Percentiles rank a stretch among this genome's conserved stretches.
phyloP scores from a whole-genome alignment of 1,140 invertebrate species.

The Cheumatopsyche charites region DNA sequence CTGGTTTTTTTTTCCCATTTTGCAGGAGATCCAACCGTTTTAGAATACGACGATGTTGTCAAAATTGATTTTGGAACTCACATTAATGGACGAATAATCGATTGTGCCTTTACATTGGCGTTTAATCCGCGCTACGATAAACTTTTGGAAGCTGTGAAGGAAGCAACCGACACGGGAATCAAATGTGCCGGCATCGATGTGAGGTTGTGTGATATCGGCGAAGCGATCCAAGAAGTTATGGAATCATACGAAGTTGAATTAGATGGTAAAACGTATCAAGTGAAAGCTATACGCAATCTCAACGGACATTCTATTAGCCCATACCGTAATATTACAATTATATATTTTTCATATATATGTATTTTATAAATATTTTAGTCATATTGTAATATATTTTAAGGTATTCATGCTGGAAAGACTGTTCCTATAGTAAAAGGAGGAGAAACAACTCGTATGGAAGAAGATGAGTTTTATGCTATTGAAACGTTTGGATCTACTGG shows the following conservation, averaged over 20 bases:
- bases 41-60: constrained; percentile 96
- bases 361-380: constrained; percentile 13
- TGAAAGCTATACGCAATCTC: constrained; percentile 97
- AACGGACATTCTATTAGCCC: constrained; percentile 98
- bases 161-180: constrained; percentile 98
- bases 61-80: constrained; percentile 99
- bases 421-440: constrained; percentile 99
- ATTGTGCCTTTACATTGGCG: constrained; percentile 97
- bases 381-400: constrained; percentile 53
- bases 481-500: constrained; percentile 99
- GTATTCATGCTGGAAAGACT: constrained; percentile 98
- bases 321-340: constrained; percentile 85
- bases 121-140: constrained; percentile 98
- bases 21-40: constrained; percentile 86
- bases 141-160: constrained; percentile 92
- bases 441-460: constrained; percentile 97
- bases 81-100: constrained; percentile 98
- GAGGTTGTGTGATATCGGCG: constrained; percentile 95
- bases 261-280: constrained; percentile 95
- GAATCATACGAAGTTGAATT: constrained; percentile 99
- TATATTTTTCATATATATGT: constrained; percentile 24
- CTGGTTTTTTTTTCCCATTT: background rate
- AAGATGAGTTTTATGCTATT: constrained; percentile 99
- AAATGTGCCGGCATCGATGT: constrained; percentile 96
- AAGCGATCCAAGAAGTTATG: constrained; percentile 99